A percentile compares a stretch with the other conserved stretches of the same genome.
Evolutionary conservation across 2,797 vertebrate species (phyloP).

Genomic region (Microctenopoma stevenorrisi): DNA sequence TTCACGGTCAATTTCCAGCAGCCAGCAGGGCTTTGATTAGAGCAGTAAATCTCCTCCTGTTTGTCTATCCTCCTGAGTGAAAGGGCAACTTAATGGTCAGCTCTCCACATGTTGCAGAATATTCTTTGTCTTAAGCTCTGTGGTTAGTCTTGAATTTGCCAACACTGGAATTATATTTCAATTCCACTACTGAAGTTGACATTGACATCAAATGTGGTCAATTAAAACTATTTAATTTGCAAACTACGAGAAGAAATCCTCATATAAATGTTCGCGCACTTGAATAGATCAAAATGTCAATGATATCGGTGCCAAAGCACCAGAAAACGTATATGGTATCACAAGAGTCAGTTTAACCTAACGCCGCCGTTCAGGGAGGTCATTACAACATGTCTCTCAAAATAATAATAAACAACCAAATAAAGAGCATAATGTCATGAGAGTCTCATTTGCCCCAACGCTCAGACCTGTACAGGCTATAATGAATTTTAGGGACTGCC

Average conservation of each 20-base stretch:
- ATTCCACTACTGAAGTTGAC: neutral
- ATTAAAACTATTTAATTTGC: slow-evolving; percentile 36
- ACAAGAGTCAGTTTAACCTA: neutral
- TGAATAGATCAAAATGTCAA: slow-evolving; percentile 4
- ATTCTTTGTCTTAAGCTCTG: slow-evolving; percentile 30
- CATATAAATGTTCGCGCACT: neutral
- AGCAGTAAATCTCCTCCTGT: slow-evolving; percentile 76
- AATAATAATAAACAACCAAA: neutral
- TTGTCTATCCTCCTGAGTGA: slow-evolving; percentile 59
- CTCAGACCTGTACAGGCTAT: slow-evolving; percentile 29
- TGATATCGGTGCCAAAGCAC: neutral
- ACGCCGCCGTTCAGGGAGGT: neutral
- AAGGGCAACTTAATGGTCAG: slow-evolving; percentile 54
- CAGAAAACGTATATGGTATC: neutral
- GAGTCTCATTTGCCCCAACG: slow-evolving; percentile 12
- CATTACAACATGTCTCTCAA: neutral
- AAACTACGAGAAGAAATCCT: slow-evolving; percentile 5
- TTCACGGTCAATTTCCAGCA: slow-evolving; percentile 80
- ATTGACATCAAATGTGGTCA: slow-evolving; percentile 8
- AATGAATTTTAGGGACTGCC: slow-evolving; percentile 39
- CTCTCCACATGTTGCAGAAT: slow-evolving; percentile 49
- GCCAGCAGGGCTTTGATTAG: slow-evolving; percentile 73
- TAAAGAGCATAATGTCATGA: too few species aligned
- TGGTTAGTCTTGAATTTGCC: slow-evolving; percentile 18
- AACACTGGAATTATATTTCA: slow-evolving; percentile 19